Evolutionary conservation across 2,888 invertebrate species (phyloP), one percentile per base, ranked within the genome.

Genomic region (Luperina nickerlii): DNA sequence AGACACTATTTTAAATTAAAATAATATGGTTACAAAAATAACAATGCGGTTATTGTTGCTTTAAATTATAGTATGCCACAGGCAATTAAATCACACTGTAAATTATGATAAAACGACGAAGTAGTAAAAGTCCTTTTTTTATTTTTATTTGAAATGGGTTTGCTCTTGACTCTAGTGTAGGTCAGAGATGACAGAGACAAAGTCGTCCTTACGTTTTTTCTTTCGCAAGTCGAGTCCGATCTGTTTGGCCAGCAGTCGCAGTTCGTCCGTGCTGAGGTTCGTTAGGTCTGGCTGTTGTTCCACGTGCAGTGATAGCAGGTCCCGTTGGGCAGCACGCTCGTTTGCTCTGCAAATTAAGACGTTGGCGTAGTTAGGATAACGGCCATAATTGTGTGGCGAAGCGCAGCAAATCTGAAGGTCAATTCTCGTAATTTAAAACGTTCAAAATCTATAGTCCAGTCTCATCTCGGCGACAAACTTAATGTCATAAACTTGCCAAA

Each of bases 231-330:
- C 92, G 3, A 92, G 83, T 38, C 96, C 95, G 27, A 96, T 89
- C 60, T 95, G 90, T 78, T 89, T 91, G 0, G 96, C 96, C 32
- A 96, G 88, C 2, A 87, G 89, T 1, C 90, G 90, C 62, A 96
- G 83, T 63, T 95, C 94, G 0, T 90, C 91, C 20, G 93, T 88
- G 45, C 90, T 93, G 32, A 95, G 89, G 7, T 89, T 87, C 8
- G 89, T 95, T 89, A 96, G 80, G 85, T 93, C 90, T 85, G 93
- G 92, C 84, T 93, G 90, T 79, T 91, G 87, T 88, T 92, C 95
- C 96, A 96, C 78, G 87, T 95, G 95, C 94, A 95, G 71, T 89
- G 96, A 96, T 93, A 97, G 80, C 95, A 96, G 77, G 89, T 94
- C 90, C 77, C 96, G 93, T 82, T 94, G 92, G 91, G 92, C 85